These are phyloP conservation scores for Neodiprion virginianus DNA, from an alignment of 1,140 invertebrate species.

Conservation along the genomic window DNA sequence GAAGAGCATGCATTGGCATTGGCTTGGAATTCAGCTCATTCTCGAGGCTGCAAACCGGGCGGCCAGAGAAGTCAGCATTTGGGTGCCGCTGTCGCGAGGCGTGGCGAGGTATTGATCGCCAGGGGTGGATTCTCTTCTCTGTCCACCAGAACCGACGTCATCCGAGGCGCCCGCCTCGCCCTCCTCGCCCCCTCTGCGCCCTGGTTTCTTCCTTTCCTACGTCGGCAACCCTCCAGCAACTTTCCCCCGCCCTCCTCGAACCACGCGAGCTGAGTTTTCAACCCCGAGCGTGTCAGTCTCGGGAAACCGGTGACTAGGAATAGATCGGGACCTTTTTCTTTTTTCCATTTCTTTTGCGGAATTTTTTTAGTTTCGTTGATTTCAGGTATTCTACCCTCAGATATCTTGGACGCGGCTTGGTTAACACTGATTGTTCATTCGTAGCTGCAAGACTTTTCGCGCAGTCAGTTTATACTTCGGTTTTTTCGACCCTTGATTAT, in stretches of 20 bases:
- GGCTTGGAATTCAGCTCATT: neutral
- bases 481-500: no score
- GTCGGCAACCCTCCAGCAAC: constrained; percentile 10
- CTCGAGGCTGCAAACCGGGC: constrained; percentile 25
- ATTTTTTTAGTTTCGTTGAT: no score
- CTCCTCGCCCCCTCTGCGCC: constrained; percentile 28
- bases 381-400: no score
- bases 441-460: no score
- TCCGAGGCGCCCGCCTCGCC: constrained; percentile 45
- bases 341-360: no score
- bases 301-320: neutral
- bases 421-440: no score
- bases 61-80: constrained; percentile 47
- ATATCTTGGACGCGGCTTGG: no score
- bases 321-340: neutral
- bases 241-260: neutral
- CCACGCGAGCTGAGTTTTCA: neutral
- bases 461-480: no score
- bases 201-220: constrained; percentile 29
- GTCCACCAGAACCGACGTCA: constrained; percentile 43
- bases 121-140: constrained; percentile 50
- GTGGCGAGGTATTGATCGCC: constrained; percentile 57
- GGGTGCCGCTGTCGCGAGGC: constrained; percentile 51
- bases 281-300: neutral
- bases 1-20: neutral